Conservation (phyloP, 2,797 vertebrate species). For the Ctenopoma multispine region DNA sequence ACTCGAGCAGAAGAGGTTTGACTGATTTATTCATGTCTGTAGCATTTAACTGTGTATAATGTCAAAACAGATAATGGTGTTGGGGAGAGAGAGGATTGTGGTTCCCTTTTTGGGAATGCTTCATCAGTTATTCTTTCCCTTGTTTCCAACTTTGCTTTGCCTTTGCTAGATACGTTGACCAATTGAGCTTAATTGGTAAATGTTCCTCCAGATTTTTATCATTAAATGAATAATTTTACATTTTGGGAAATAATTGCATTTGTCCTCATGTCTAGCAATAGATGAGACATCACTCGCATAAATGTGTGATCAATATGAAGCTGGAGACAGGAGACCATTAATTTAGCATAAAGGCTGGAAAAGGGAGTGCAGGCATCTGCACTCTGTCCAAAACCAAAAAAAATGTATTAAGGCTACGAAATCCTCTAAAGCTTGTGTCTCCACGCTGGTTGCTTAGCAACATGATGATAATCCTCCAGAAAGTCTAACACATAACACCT, state of each 20-base stretch:
- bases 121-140: not conserved
- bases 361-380: not conserved
- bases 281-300: not conserved
- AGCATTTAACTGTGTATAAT: not conserved
- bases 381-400: not conserved
- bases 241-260: not conserved
- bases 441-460: not conserved
- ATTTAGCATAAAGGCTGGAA: not conserved
- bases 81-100: not conserved
- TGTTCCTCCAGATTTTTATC: not conserved
- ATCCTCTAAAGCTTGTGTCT: not conserved
- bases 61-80: not conserved
- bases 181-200: not conserved
- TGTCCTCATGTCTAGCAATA: not conserved
- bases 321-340: not conserved
- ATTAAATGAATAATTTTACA: not conserved
- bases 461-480: not conserved
- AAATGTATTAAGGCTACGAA: not conserved
- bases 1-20: constrained; percentile 22
- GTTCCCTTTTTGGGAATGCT: not conserved
- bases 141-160: too few relatives aligned
- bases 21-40: constrained; percentile 16
- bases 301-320: not conserved
- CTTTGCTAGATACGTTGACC: not conserved
- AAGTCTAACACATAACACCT: not conserved